Conservation (phyloP, 2,797 vertebrate species). For the Hydrolagus colliei region DNA sequence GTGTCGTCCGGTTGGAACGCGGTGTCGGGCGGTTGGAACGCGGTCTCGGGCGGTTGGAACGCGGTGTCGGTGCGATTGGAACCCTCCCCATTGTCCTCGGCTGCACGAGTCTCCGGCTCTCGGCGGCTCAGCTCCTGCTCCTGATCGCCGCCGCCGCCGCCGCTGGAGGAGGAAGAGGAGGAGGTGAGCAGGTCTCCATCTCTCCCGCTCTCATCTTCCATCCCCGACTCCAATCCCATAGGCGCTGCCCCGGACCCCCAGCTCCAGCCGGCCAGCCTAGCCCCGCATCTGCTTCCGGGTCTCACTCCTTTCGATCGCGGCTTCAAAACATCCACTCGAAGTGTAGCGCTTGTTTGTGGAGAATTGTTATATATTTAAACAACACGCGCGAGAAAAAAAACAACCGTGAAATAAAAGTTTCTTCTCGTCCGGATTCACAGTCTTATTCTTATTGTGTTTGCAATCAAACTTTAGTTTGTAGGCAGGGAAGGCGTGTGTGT, state of each 20-base stretch:
- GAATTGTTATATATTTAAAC: too few species aligned
- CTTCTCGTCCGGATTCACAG: too few species aligned
- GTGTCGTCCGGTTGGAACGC: constrained; percentile 2
- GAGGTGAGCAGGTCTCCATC: constrained; percentile 55
- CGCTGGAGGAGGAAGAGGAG: constrained; percentile 34
- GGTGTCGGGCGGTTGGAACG: background rate
- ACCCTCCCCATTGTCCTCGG: background rate
- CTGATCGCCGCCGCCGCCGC: background rate
- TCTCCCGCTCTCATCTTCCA: constrained; percentile 55
- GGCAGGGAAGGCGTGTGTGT: too few species aligned
- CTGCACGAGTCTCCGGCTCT: background rate
- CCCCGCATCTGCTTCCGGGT: constrained; percentile 56
- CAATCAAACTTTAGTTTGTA: too few species aligned
- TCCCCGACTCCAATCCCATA: constrained; percentile 49
- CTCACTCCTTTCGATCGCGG: constrained; percentile 33
- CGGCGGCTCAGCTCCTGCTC: constrained; percentile 12
- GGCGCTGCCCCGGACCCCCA: constrained; percentile 42
- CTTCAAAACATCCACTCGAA: background rate
- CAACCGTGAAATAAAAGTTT: too few species aligned
- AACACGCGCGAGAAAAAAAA: too few species aligned
- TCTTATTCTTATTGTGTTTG: too few species aligned
- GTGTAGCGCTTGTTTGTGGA: too few species aligned
- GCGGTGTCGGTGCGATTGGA: background rate
- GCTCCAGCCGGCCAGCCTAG: constrained; percentile 22
- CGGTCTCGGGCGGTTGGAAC: background rate